phyloP scores from a whole-genome alignment of 2,113 vertebrate species.

The Lathamus discolor region DNA sequence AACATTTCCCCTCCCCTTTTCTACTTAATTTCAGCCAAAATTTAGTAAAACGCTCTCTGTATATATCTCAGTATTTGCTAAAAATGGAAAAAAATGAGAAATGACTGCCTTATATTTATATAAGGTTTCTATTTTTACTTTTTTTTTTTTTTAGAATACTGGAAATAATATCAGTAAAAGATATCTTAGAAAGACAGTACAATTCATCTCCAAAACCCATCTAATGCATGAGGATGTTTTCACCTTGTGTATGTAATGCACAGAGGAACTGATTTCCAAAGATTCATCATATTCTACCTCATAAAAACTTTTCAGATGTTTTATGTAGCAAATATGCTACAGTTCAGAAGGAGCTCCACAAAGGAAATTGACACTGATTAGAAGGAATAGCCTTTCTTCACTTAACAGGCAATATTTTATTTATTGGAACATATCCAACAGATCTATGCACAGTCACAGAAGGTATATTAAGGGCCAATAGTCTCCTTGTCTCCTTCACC shows the following conservation, averaged over 20 bases:
- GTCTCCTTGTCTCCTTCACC: neutral
- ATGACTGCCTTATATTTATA: neutral
- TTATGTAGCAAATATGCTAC: neutral
- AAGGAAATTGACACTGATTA: neutral
- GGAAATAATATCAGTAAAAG: neutral
- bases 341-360: neutral
- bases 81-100: neutral
- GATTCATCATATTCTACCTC: neutral
- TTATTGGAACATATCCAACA: neutral
- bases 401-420: neutral
- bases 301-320: neutral
- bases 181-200: neutral
- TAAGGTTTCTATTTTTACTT: neutral
- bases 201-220: neutral
- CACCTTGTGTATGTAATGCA: neutral
- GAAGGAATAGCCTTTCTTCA: neutral
- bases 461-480: neutral
- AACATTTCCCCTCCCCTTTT: neutral
- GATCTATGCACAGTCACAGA: neutral
- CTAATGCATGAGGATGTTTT: neutral
- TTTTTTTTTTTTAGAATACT: neutral
- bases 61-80: neutral
- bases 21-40: neutral
- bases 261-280: neutral
- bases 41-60: neutral